Base-by-base conservation (phyloP, 2,888 invertebrate species). In the Parnassius apollo region DNA sequence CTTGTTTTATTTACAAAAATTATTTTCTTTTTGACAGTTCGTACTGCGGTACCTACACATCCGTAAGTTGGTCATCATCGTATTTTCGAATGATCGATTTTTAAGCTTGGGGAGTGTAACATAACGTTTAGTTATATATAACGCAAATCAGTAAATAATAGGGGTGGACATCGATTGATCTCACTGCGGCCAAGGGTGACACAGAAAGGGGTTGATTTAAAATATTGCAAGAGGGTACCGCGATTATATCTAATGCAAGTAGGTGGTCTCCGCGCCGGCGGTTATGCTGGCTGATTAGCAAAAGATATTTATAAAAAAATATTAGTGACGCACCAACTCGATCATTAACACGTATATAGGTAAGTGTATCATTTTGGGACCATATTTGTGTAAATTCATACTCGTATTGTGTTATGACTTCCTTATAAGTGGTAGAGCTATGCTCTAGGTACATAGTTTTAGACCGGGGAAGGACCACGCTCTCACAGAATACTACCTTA, bases 131-230 rank as follows among this genome's bases (percentile, higher is more conserved):
- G 57, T 57, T n/a, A 42, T 63, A 73, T 65, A 71, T 71, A 70
- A 72, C 70, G 60, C 49, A 75, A 74, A 86, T 86, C 75, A 76
- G 86, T 86, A 88, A 81, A 88, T 88, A 85, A 85, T 88, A 80
- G 71, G 78, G 88, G 78, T 83, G 86, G 83, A 83, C 82, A 75
- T 81, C 85, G 82, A 85, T 86, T 86, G 88, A 89, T 88, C 86
- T 85, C 83, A 81, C 61, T 35, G 73, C 74, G 74, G 76, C 77
- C 75, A 81, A 81, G 81, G 87, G 85, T 74, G 67, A 65, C 71
- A 68, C 68, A 65, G 66, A 78, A 82, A 86, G 83, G 88, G 88
- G 83, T 85, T 80, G 75, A 76, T 76, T 82, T 87, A 86, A 89
- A 88, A 88, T 88, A 88, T 88, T 83, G 83, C 88, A 78, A 78